Percentiles rank a stretch among this genome's conserved stretches.
Evolutionary conservation across 2,113 vertebrate genomes (phyloP).

Genomic region (Bostrychus sinensis): DNA sequence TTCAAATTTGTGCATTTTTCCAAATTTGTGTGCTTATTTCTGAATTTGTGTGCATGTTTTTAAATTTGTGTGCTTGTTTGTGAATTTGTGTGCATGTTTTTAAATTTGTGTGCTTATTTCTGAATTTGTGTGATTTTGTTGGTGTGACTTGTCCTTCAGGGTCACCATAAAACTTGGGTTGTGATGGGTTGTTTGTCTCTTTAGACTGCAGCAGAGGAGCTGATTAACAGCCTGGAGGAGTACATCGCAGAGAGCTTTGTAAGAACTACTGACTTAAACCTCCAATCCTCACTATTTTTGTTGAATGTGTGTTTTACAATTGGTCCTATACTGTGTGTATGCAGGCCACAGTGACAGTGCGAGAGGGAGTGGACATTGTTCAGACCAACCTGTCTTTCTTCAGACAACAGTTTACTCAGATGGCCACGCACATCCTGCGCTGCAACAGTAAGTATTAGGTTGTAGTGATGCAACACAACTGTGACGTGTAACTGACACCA

Average conservation of each 20-base stretch:
- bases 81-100: too few relatives aligned
- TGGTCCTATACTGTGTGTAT: not conserved
- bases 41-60: too few relatives aligned
- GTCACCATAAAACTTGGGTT: not conserved
- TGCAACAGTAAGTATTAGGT: constrained; percentile 83
- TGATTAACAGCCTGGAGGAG: constrained; percentile 83
- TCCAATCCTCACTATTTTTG: not conserved
- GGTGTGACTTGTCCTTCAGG: too few relatives aligned
- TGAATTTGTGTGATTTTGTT: too few relatives aligned
- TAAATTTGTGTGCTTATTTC: too few relatives aligned
- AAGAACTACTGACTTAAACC: constrained; percentile 50
- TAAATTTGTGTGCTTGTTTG: too few relatives aligned
- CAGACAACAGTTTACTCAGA: constrained; percentile 84
- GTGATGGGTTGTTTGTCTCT: not conserved
- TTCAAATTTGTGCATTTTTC: too few relatives aligned
- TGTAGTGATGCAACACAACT: too few relatives aligned
- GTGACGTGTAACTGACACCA: too few relatives aligned
- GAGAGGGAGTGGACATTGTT: constrained; percentile 86
- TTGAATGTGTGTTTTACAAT: not conserved
- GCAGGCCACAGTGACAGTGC: constrained; percentile 82
- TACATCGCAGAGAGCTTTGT: constrained; percentile 88
- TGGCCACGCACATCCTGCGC: constrained; percentile 85
- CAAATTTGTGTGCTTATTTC: too few relatives aligned
- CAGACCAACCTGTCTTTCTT: constrained; percentile 86
- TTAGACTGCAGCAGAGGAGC: constrained; percentile 79